Base-by-base conservation (phyloP, 2,888 invertebrate genomes). In the Oscheius sp. region DNA sequence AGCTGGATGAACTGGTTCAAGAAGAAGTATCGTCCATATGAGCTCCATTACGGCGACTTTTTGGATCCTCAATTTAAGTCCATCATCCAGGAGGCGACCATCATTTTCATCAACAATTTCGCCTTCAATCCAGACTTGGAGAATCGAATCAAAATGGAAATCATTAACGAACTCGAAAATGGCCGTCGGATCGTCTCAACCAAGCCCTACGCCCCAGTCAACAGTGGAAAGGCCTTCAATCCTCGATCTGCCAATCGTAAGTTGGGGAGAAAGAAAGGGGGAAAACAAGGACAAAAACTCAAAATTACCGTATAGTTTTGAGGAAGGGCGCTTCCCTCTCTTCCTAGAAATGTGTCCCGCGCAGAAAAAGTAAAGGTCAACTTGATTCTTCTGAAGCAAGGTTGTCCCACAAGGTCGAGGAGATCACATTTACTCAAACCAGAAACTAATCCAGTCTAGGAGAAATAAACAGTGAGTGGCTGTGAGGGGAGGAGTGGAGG, bases 41-140 rank as follows among this genome's bases (percentile, higher is more conserved):
- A 80, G 50, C 74, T 89, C 83, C 91, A 95, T 79, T 61, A 73
- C 3, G 97, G 96, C 48, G 96, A 98, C 88, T 98, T 98, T 89
- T 89, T 98, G 78, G 91, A 92, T 82, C 93, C 94, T 84, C 93
- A 94, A 86, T 93, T 94, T 88, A 91, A 93, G 79, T 95, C 96
- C 87, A 96, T 98, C 81, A 94, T 93, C 82, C 92, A 92, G 61
- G 83, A 86, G 53, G 85, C 82, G 78, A 89, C 89, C 39, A 92
- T 98, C 86, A 95, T 98, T 73, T 99, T 98, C 90, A 97, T 98
- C 45, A 98, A 98, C 90, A 98, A 98, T 90, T 99, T 95, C 90
- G 98, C 97, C 46, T 99, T 99, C 88, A 96, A 96, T 12, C 96
- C 98, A 29, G 92, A 92, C 77, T 95, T 98, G 31, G 97, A 98